Evolutionary conservation across 2,888 invertebrate species (phyloP).

Genomic region (Orchesella flavescens): DNA sequence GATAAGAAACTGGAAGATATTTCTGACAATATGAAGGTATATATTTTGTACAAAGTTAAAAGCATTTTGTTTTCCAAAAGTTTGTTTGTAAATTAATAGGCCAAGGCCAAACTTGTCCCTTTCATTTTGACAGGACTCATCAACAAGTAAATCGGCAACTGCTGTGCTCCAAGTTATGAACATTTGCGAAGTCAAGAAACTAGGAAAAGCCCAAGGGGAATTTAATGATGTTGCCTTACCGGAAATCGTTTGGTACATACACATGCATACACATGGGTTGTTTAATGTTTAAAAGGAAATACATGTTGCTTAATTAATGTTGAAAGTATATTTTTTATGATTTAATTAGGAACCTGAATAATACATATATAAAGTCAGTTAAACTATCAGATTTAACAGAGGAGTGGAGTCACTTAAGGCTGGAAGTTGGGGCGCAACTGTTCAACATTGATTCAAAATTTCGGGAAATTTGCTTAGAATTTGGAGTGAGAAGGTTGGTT

Average conservation of each 20-base stretch:
- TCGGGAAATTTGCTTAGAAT: constrained; percentile 37
- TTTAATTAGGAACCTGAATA: constrained; percentile 37
- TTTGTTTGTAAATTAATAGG: not conserved
- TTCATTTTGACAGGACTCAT: constrained; percentile 26
- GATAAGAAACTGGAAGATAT: constrained; percentile 43
- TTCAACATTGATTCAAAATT: constrained; percentile 18
- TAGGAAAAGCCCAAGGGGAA: not conserved
- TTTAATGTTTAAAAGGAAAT: not conserved
- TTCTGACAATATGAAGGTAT: constrained; percentile 40
- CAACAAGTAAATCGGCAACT: constrained; percentile 20
- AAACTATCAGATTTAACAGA: not conserved
- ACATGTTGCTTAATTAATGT: not conserved
- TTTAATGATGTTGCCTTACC: constrained; percentile 29
- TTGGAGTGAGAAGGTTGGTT: constrained; percentile 34
- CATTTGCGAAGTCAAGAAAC: constrained; percentile 1
- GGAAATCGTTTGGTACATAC: constrained; percentile 38
- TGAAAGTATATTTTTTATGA: not conserved
- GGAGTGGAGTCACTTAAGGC: constrained; percentile 21
- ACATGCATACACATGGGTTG: too few relatives aligned
- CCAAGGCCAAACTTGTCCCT: not conserved
- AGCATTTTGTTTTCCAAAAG: not conserved
- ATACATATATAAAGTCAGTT: constrained; percentile 31
- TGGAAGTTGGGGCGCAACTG: constrained; percentile 14
- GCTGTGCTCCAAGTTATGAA: constrained; percentile 30
- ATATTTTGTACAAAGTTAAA: constrained; percentile 2